Evolutionary conservation across 2,888 invertebrate species (phyloP).

Genomic region (Loripinus fragilis): DNA sequence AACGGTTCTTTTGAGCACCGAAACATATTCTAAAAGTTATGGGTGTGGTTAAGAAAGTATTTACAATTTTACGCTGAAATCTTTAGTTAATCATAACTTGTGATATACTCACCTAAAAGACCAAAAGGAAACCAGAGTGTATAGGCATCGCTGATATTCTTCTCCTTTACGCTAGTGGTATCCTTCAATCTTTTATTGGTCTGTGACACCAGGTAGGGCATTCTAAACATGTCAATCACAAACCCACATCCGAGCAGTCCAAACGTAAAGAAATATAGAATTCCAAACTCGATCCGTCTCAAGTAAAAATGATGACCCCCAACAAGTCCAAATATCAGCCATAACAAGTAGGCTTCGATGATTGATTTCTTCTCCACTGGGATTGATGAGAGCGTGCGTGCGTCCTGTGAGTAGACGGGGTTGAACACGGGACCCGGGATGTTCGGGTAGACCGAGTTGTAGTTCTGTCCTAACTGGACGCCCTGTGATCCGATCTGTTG

Average conservation of each 20-base stretch:
- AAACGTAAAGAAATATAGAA: conserved; percentile 68
- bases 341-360: no score
- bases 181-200: conserved; percentile 48
- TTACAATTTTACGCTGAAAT: no score
- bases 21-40: no score
- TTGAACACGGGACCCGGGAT: conserved; percentile 34
- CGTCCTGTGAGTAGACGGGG: neutral
- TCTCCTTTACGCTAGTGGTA: conserved; percentile 29
- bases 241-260: conserved; percentile 66
- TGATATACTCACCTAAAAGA: conserved; percentile 63
- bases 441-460: conserved; percentile 28
- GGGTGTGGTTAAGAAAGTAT: no score
- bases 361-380: no score
- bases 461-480: conserved; percentile 9
- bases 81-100: no score
- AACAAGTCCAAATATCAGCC: no score
- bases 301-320: conserved; percentile 64
- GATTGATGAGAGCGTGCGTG: no score
- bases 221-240: conserved; percentile 65
- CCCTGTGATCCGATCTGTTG: conserved; percentile 1
- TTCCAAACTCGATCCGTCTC: conserved; percentile 54
- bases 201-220: conserved; percentile 65
- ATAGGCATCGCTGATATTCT: conserved; percentile 59
- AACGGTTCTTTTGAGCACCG: no score
- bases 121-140: conserved; percentile 65